phyloP scores from a whole-genome alignment of 1,140 invertebrate species.

The Calephelis nemesis region DNA sequence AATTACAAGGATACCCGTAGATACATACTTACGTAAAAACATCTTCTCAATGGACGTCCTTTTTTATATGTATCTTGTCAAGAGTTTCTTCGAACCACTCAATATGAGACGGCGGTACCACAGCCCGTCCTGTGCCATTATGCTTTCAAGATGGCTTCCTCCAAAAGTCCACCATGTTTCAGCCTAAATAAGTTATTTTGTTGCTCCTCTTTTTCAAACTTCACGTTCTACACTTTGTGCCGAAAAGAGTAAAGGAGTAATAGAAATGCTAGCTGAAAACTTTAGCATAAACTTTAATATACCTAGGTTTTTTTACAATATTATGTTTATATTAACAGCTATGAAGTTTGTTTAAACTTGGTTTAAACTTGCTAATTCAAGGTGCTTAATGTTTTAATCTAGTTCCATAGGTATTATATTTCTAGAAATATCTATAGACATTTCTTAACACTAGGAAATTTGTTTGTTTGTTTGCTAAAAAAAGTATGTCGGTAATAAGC shows the following conservation, averaged over 20 bases:
- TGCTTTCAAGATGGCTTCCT: slow-evolving; percentile 44
- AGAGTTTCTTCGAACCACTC: slow-evolving; percentile 54
- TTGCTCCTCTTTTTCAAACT: slow-evolving; percentile 35
- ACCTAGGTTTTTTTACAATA: too few relatives aligned
- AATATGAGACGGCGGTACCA: slow-evolving; percentile 50
- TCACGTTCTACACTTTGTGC: slow-evolving; percentile 52
- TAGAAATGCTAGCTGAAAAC: not conserved
- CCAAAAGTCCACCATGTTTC: slow-evolving; percentile 51
- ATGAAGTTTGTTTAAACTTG: too few relatives aligned
- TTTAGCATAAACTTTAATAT: too few relatives aligned
- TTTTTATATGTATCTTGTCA: slow-evolving; percentile 35
- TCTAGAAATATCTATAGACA: too few relatives aligned
- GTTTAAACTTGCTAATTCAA: too few relatives aligned
- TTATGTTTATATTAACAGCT: too few relatives aligned
- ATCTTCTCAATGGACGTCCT: slow-evolving; percentile 44
- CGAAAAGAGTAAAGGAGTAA: slow-evolving; percentile 35
- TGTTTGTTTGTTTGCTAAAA: too few relatives aligned
- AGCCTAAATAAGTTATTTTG: slow-evolving; percentile 40
- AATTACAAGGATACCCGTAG: too few relatives aligned
- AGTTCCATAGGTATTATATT: too few relatives aligned
- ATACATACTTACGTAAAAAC: slow-evolving; percentile 44
- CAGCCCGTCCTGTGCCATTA: slow-evolving; percentile 38
- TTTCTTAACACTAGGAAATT: too few relatives aligned
- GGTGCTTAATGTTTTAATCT: too few relatives aligned
- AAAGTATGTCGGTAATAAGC: too few relatives aligned